Percentiles rank a stretch among this genome's conserved stretches.
Evolutionary conservation across 1,140 invertebrate species (phyloP).

Genomic region (Teleopsis dalmanni): DNA sequence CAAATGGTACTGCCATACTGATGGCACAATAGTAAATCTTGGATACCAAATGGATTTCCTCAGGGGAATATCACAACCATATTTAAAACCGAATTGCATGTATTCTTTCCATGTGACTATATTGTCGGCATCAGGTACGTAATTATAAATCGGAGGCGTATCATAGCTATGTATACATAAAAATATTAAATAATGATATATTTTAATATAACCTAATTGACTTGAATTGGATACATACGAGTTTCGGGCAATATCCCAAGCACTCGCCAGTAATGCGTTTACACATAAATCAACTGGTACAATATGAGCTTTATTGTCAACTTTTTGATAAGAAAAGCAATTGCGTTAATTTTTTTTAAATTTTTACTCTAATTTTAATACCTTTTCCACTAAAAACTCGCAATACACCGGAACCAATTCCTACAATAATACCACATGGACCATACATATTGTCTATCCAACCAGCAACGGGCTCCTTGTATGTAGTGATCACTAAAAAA

Average conservation of each 20-base stretch:
- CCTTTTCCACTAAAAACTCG: conserved; percentile 62
- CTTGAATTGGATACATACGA: conserved; percentile 17
- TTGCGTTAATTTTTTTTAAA: too few species aligned
- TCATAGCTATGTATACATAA: conserved; percentile 19
- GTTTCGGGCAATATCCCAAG: conserved; percentile 57
- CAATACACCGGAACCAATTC: conserved; percentile 67
- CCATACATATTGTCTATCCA: conserved; percentile 93
- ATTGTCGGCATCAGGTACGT: conserved; percentile 59
- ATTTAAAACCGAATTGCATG: conserved; percentile 40
- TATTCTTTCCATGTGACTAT: conserved; percentile 61
- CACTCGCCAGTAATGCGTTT: conserved; percentile 68
- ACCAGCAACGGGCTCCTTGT: conserved; percentile 63
- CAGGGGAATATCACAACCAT: conserved; percentile 43
- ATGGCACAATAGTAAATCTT: conserved; percentile 47
- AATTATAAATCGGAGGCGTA: conserved; percentile 59
- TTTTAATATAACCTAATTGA: background rate
- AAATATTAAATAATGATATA: background rate
- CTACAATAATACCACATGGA: conserved; percentile 68
- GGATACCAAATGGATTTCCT: conserved; percentile 49
- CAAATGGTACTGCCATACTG: conserved; percentile 46
- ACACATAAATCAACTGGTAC: conserved; percentile 80
- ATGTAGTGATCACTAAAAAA: conserved; percentile 67
- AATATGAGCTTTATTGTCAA: conserved; percentile 60
- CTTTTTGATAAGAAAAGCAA: too few species aligned
- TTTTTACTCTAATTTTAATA: too few species aligned